Percentiles rank a stretch among this genome's conserved stretches.
Evolutionary conservation across 2,797 vertebrate species (phyloP).

Genomic region (Tapirus indicus): DNA sequence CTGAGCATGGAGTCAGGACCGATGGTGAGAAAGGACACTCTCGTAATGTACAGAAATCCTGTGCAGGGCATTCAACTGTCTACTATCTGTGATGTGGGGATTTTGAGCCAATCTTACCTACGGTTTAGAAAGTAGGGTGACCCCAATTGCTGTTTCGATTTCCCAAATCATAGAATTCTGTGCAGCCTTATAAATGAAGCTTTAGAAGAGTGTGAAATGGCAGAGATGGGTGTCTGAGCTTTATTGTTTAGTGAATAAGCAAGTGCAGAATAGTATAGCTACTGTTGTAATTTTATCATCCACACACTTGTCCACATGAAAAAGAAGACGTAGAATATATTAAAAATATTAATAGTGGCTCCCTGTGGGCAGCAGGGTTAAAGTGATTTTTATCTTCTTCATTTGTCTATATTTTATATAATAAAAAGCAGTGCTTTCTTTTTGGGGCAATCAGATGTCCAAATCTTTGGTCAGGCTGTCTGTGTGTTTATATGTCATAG

Average conservation of each 20-base stretch:
- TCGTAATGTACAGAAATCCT: constrained; percentile 54
- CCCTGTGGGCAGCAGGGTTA: no score
- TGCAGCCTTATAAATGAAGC: background rate
- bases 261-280: background rate
- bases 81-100: background rate
- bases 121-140: constrained; percentile 32
- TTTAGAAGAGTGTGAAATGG: background rate
- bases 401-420: background rate
- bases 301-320: background rate
- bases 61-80: background rate
- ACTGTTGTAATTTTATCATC: background rate
- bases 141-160: constrained; percentile 2
- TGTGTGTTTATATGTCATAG: background rate
- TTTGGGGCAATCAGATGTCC: background rate
- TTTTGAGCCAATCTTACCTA: constrained; percentile 57
- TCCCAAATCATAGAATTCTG: background rate
- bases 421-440: background rate
- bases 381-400: background rate
- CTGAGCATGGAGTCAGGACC: background rate
- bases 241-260: background rate
- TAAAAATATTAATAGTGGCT: background rate
- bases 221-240: background rate
- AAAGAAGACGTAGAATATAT: background rate
- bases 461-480: background rate
- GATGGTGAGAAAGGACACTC: background rate